Evolutionary conservation across 2,113 vertebrate genomes (phyloP), one percentile per base, ranked within the genome.

Genomic region (Baryphthengus martii): DNA sequence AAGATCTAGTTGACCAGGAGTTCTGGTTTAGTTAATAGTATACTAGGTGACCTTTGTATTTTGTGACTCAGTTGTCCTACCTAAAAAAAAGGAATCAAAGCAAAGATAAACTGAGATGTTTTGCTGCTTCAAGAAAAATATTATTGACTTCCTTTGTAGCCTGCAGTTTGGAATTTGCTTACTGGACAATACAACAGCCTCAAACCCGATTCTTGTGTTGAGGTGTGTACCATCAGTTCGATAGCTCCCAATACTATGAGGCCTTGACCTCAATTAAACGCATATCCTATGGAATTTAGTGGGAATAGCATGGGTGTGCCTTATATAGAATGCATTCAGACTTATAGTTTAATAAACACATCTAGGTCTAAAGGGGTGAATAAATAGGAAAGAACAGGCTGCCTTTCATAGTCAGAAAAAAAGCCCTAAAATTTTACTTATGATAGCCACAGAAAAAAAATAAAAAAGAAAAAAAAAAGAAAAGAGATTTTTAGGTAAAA

Each of bases 311-410:
- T 15, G 31, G 13, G 4, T 35, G 16, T 82, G 39, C 52, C 45
- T 81, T 87, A 75, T 37, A 85, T n/a, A n/a, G 45, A 91, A 82
- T 73, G 75, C 39, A 78, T 35, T 75, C 66, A 83, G 25, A 25
- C 47, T 92, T 91, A 62, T 56, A 71, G 33, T 77, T 89, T 93
- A 70, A 88, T 83, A 95, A 89, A 89, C 29, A 89, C 85, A 91
- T 76, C 67, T 3, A 1, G 26, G 53, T 85, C 67, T 70, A 76
- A 82, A 28, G 42, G 45, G 55, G 25, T 7, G 79, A 88, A 83
- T 93, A 83, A 90, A 79, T 73, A 91, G 17, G 42, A 71, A 94
- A 63, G 75, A 96, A 70, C 28, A 79, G 86, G 11, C 39, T 88
- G 29, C 7, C n/a, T 88, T 88, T 91, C 74, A 50, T 21, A 77